A percentile compares a stretch with the other conserved stretches of the same genome.
Evolutionary conservation across 2,888 invertebrate genomes (phyloP).

Genomic region (Plemyria rubiginata): DNA sequence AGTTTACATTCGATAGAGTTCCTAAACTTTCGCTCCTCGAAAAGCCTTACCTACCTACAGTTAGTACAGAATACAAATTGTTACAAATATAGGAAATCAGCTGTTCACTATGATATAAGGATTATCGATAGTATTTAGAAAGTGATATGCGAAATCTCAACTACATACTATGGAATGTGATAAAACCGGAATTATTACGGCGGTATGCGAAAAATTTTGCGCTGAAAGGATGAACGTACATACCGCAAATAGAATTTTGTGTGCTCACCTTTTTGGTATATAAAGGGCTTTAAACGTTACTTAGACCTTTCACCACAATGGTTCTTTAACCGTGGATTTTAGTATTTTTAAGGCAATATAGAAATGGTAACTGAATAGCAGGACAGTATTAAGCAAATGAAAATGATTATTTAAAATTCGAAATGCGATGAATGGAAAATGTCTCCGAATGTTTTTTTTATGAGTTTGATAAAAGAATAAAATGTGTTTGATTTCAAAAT

Average conservation of each 20-base stretch:
- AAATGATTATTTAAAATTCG: no score
- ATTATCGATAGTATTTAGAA: constrained; percentile 56
- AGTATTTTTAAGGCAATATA: not conserved
- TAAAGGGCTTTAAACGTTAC: not conserved
- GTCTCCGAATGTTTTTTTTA: no score
- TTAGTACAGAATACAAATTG: constrained; percentile 68
- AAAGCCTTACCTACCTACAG: constrained; percentile 60
- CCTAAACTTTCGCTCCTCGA: constrained; percentile 66
- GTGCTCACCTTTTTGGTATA: not conserved
- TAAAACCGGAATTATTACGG: constrained; percentile 46
- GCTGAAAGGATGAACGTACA: constrained; percentile 21
- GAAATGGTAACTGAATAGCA: not conserved
- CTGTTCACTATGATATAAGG: constrained; percentile 47
- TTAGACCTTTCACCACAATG: not conserved
- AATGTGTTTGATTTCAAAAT: no score
- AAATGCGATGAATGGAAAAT: no score
- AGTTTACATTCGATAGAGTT: constrained; percentile 66
- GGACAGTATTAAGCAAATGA: not conserved
- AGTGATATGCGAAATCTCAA: constrained; percentile 54
- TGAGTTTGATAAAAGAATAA: no score
- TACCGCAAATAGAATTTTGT: not conserved
- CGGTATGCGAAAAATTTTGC: constrained; percentile 25
- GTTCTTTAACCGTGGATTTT: not conserved
- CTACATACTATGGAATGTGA: constrained; percentile 29
- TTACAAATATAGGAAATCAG: constrained; percentile 54